phyloP scores from a whole-genome alignment of 2,113 vertebrate species.

The Ursus arctos region DNA sequence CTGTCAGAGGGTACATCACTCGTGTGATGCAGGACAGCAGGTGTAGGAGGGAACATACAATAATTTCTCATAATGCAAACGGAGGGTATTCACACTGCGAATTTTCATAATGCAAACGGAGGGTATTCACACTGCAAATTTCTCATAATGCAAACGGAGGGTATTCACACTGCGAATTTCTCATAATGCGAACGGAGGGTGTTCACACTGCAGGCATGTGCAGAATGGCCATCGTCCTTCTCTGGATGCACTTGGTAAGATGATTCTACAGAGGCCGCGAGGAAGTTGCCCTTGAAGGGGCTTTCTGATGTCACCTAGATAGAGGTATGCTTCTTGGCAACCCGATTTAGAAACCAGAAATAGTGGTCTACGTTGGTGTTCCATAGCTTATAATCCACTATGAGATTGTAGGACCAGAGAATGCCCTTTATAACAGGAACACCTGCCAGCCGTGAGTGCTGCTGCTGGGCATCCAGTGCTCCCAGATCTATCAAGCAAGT shows the following conservation, averaged over 20 bases:
- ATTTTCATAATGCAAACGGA: background rate
- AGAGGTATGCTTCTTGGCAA: background rate
- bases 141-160: background rate
- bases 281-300: background rate
- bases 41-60: no score
- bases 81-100: no score
- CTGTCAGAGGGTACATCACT: background rate
- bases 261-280: no score
- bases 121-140: background rate
- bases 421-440: no score
- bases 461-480: background rate
- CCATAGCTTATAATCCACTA: background rate
- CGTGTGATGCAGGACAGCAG: fast-evolving
- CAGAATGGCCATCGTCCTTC: background rate
- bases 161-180: background rate
- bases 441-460: background rate
- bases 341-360: background rate
- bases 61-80: background rate
- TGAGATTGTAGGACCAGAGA: background rate
- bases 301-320: background rate
- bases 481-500: background rate
- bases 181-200: background rate
- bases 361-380: background rate
- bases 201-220: no score
- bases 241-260: background rate